phyloP scores from a whole-genome alignment of 2,888 invertebrate species.

The Ochropleura leucogaster region DNA sequence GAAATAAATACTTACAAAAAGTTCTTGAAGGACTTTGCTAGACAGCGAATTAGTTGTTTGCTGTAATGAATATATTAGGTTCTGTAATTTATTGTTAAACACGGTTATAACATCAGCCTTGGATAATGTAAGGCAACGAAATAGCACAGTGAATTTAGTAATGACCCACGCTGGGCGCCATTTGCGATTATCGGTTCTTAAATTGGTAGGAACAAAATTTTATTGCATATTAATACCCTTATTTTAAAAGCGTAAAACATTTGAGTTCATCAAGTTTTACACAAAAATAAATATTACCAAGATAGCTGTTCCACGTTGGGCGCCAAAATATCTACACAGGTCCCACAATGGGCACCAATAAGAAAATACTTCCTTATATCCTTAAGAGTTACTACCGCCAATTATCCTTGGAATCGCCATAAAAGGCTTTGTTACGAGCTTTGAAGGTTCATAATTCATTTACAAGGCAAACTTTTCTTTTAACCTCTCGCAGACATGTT shows the following conservation, averaged over 20 bases:
- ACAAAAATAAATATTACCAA: neutral
- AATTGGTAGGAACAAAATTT: neutral
- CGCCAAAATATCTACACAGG: slow-evolving; percentile 27
- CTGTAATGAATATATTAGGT: neutral
- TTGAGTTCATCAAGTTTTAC: neutral
- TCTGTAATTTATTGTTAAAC: neutral
- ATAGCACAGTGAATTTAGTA: neutral
- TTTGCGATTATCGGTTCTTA: neutral
- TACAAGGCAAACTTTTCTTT: slow-evolving; percentile 41
- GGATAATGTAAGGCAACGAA: neutral
- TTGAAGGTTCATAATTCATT: slow-evolving; percentile 44
- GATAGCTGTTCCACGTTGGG: slow-evolving; percentile 9
- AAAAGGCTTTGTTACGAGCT: slow-evolving; percentile 37
- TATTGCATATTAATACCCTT: neutral
- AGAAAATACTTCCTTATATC: slow-evolving; percentile 31
- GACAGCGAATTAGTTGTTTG: neutral
- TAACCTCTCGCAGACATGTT: slow-evolving; percentile 50
- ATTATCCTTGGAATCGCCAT: slow-evolving; percentile 36
- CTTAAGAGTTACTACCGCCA: slow-evolving; percentile 15
- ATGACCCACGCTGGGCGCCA: slow-evolving; percentile 15
- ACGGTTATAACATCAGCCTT: neutral
- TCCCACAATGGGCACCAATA: slow-evolving; percentile 53
- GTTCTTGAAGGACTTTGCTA: neutral
- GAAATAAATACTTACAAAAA: neutral
- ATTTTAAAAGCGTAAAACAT: neutral